phyloP scores from a whole-genome alignment of 2,797 vertebrate species.

The Somateria mollissima region DNA sequence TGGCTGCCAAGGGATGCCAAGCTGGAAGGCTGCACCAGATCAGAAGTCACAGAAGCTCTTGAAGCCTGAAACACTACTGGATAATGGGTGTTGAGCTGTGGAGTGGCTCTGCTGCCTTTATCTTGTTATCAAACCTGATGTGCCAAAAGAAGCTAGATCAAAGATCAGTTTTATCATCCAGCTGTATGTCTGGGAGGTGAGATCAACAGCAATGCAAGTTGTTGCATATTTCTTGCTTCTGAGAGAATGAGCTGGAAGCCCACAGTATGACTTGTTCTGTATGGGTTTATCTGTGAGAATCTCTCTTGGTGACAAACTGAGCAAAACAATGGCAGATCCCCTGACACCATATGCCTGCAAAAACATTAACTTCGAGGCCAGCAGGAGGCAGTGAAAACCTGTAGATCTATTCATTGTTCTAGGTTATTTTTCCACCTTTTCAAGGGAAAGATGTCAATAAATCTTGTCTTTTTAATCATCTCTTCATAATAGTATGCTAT shows the following conservation, averaged over 20 bases:
- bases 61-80: background rate
- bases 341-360: background rate
- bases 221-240: background rate
- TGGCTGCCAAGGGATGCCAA: background rate
- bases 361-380: background rate
- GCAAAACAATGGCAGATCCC: background rate
- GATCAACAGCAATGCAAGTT: background rate
- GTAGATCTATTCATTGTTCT: background rate
- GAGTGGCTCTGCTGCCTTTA: background rate
- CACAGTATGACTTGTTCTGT: rapidly evolving
- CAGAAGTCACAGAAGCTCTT: background rate
- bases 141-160: slow-evolving; percentile 7
- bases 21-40: background rate
- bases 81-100: background rate
- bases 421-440: background rate
- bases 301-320: background rate
- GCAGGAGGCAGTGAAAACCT: slow-evolving; percentile 47
- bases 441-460: slow-evolving; percentile 1
- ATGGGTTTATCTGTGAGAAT: background rate
- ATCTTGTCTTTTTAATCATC: slow-evolving; percentile 46
- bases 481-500: slow-evolving; percentile 44
- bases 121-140: background rate
- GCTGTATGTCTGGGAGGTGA: background rate
- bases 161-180: slow-evolving; percentile 29
- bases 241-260: background rate